Percentiles rank a stretch among this genome's conserved stretches.
Evolutionary conservation across 2,113 vertebrate species (phyloP).

Genomic region (Dipodomys ordii): DNA sequence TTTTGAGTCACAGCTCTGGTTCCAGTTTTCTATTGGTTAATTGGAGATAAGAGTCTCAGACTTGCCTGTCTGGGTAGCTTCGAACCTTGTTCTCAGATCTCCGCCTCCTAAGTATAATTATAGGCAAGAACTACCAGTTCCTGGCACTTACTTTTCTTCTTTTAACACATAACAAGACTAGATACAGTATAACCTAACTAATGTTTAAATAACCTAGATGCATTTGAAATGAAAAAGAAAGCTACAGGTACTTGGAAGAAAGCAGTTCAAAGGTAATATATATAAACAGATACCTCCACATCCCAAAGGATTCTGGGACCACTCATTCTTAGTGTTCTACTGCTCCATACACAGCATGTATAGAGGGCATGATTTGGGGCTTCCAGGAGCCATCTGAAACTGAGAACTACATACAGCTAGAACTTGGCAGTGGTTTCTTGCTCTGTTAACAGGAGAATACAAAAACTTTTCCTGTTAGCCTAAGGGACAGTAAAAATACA

Average conservation of each 20-base stretch:
- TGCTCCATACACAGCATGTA: not conserved
- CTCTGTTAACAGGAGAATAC: not conserved
- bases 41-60: too few relatives aligned
- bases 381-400: not conserved
- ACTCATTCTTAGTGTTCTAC: not conserved
- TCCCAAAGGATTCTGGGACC: not conserved
- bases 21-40: too few relatives aligned
- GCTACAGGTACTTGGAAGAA: not conserved
- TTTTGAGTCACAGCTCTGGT: too few relatives aligned
- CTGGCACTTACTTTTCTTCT: not conserved
- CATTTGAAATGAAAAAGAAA: slow-evolving; percentile 7
- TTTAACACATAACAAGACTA: not conserved
- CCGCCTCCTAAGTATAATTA: too few relatives aligned
- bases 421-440: not conserved
- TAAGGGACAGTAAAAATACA: not conserved
- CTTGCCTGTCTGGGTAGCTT: too few relatives aligned
- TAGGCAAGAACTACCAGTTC: too few relatives aligned
- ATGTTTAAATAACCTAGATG: not conserved
- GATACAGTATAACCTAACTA: not conserved
- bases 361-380: not conserved
- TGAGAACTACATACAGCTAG: not conserved
- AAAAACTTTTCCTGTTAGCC: not conserved
- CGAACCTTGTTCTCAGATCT: too few relatives aligned
- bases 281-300: not conserved
- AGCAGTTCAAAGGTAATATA: not conserved